phyloP scores from a whole-genome alignment of 2,113 vertebrate genomes.

The Condylura cristata region DNA sequence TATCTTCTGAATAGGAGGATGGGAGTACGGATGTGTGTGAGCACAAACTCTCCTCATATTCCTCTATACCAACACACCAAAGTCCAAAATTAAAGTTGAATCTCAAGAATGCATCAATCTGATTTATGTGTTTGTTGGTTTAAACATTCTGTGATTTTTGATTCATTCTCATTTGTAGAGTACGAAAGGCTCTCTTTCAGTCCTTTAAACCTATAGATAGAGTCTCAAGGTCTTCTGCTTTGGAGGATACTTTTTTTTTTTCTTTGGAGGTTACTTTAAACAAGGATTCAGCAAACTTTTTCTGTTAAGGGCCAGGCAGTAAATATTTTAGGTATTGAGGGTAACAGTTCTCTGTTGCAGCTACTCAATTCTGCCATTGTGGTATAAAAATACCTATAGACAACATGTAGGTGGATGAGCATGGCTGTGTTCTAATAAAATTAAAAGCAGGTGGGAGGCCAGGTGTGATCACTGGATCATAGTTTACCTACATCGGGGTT shows the following conservation, averaged over 20 bases:
- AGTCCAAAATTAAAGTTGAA: conserved; percentile 40
- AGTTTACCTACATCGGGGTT: neutral
- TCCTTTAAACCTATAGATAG: conserved; percentile 23
- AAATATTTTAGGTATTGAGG: conserved; percentile 34
- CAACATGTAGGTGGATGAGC: neutral
- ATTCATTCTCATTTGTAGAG: conserved; percentile 15
- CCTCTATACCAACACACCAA: neutral
- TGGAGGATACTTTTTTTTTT: too few species aligned
- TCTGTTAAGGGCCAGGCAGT: neutral
- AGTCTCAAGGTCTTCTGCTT: neutral
- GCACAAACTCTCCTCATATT: conserved; percentile 11
- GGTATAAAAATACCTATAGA: neutral
- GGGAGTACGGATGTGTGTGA: neutral
- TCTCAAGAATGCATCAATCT: neutral
- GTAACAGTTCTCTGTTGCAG: neutral
- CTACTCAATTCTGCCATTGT: neutral
- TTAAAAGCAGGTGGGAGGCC: neutral
- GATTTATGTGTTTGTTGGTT: neutral
- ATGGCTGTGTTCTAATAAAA: conserved; percentile 15
- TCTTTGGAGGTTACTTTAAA: conserved; percentile 30
- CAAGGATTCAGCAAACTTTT: neutral
- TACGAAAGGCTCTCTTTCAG: neutral
- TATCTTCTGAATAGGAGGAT: conserved; percentile 30
- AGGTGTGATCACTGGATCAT: neutral
- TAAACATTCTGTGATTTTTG: conserved; percentile 8